phyloP scores from a whole-genome alignment of 2,113 vertebrate species.

The Acrocephalus kingi region DNA sequence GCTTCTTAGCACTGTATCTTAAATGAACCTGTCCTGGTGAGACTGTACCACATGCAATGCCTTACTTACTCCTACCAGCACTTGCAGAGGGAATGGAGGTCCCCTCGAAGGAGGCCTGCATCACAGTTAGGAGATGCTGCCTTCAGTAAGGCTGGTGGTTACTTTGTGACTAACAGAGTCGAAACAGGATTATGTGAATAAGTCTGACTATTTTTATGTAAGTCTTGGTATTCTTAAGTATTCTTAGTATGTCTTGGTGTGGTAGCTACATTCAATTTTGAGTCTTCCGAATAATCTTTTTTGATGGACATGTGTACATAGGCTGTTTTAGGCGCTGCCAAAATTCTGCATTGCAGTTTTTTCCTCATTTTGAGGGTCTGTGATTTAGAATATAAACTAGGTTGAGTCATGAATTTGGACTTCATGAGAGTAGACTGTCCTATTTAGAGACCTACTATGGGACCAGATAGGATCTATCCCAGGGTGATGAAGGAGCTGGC shows the following conservation, averaged over 20 bases:
- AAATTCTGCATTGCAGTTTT: background rate
- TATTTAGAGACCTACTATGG: background rate
- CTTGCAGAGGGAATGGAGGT: background rate
- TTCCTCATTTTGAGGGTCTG: background rate
- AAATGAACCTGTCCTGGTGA: background rate
- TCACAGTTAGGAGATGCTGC: background rate
- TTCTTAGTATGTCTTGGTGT: background rate
- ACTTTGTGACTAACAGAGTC: background rate
- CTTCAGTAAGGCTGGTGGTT: background rate
- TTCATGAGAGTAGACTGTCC: background rate
- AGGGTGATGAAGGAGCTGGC: too few species aligned
- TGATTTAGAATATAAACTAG: background rate
- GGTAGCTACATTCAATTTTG: background rate
- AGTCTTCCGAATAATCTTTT: background rate
- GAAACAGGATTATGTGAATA: background rate
- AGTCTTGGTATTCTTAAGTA: background rate
- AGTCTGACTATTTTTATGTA: background rate
- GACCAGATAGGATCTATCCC: too few species aligned
- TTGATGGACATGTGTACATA: background rate
- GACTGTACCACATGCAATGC: background rate
- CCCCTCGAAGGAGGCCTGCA: background rate
- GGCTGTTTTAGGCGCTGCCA: background rate
- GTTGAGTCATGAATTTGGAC: background rate
- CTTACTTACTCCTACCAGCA: background rate
- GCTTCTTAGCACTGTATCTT: background rate